A percentile compares a stretch with the other conserved stretches of the same genome.
Evolutionary conservation across 1,140 invertebrate species (phyloP).

Genomic region (Bathynomus jamesi): DNA sequence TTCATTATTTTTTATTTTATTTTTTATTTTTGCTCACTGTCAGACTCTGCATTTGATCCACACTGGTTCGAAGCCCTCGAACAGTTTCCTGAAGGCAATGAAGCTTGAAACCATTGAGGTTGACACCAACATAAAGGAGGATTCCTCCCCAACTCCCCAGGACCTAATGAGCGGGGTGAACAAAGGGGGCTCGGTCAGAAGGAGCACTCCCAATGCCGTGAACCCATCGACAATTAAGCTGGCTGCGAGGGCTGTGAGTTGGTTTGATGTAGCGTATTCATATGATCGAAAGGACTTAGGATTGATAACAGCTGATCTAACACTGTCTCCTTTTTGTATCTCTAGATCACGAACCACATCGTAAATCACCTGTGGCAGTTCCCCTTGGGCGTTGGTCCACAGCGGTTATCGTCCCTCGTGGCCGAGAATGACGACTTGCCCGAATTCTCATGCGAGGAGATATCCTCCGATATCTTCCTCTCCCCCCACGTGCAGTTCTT

Average conservation of each 20-base stretch:
- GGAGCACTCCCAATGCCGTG: constrained; percentile 30
- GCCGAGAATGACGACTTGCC: constrained; percentile 89
- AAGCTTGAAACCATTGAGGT: constrained; percentile 52
- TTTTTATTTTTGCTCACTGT: too few relatives aligned
- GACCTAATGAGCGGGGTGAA: constrained; percentile 37
- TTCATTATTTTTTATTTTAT: too few relatives aligned
- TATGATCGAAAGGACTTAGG: neutral
- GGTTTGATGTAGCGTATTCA: too few relatives aligned
- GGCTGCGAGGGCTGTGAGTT: constrained; percentile 46
- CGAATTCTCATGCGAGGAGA: constrained; percentile 58
- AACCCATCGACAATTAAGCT: constrained; percentile 44
- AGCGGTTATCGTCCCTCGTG: constrained; percentile 71
- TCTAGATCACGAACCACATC: constrained; percentile 61
- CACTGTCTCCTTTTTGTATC: neutral
- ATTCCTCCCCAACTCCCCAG: constrained; percentile 50
- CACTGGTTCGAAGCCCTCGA: constrained; percentile 40
- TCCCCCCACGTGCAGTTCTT: constrained; percentile 82
- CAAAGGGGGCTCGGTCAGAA: constrained; percentile 30
- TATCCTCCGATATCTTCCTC: constrained; percentile 68
- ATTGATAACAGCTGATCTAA: neutral
- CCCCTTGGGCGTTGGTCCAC: constrained; percentile 73
- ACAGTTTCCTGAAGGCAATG: constrained; percentile 26
- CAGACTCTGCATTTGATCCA: constrained; percentile 47
- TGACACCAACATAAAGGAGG: constrained; percentile 59
- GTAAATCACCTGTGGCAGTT: constrained; percentile 82